Percentiles rank a stretch among this genome's conserved stretches.
These are phyloP conservation scores for Aix galericulata DNA, from an alignment of 2,113 vertebrate genomes.

Conservation along the genomic window DNA sequence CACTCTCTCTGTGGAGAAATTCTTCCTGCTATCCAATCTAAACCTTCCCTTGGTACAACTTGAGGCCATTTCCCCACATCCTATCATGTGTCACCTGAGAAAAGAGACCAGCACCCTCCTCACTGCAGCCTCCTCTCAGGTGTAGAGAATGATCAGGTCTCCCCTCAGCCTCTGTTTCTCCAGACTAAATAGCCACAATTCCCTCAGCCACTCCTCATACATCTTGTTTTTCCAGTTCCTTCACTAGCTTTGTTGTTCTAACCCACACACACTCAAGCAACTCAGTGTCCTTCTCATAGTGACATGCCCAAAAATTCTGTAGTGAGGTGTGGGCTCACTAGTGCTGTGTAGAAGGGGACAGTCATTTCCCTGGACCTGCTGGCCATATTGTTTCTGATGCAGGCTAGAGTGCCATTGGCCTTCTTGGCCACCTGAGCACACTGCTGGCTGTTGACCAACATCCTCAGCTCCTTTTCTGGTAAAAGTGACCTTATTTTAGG, in stretches of 20 bases:
- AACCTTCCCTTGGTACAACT: neutral
- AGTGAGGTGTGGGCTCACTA: neutral
- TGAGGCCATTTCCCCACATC: neutral
- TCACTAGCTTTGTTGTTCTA: too few relatives aligned
- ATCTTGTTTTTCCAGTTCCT: too few relatives aligned
- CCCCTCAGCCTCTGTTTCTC: too few relatives aligned
- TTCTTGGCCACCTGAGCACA: neutral
- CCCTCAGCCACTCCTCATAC: too few relatives aligned
- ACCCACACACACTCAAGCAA: too few relatives aligned
- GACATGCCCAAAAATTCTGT: neutral
- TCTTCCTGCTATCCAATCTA: neutral
- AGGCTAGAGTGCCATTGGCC: neutral
- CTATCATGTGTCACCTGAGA: too few relatives aligned
- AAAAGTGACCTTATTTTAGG: neutral
- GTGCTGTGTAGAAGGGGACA: neutral
- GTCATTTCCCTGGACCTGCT: neutral
- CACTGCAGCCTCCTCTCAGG: too few relatives aligned
- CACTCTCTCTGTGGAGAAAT: neutral
- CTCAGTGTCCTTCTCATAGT: neutral
- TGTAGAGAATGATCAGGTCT: too few relatives aligned
- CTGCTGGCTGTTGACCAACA: neutral
- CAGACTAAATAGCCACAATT: too few relatives aligned
- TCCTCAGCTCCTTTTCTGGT: neutral
- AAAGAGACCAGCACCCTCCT: too few relatives aligned
- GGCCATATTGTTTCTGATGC: neutral